Base-by-base conservation (phyloP, 2,888 invertebrate species). In the Aleiodes alternator region DNA sequence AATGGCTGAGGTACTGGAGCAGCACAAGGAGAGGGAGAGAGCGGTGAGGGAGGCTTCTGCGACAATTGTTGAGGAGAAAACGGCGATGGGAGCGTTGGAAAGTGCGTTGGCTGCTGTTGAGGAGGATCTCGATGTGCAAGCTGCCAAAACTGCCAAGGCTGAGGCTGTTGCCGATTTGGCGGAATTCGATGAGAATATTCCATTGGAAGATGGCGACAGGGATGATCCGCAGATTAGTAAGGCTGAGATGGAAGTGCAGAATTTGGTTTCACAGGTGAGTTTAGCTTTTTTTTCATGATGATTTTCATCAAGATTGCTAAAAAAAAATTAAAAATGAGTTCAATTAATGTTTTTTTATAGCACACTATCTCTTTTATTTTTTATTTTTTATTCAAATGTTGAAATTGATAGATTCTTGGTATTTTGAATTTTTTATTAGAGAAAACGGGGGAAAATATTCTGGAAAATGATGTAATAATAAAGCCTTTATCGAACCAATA, bases 171-270 rank as follows among this genome's bases (percentile, higher is more conserved):
- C 95, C 12, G 97, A 97, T 90, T 92, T 98, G 80, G 97, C 96
- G 0, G 98, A 98, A 91, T 98, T 98, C 91, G 98, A 98, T 91
- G 98, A 98, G 90, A 95, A 94, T 84, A 96, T 97, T 90, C 97
- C 98, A 61, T 92, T 97, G 81, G 96, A 96, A 75, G 96, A 95
- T 73, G 87, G 87, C 76, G 91, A 91, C 1, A 88, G 85, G 31
- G 91, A 91, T 51, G 91, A 90, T 23, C 84, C 91, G 0, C 94
- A 94, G 86, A 90, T 94, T 79, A 94, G 94, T 86, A 94, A 93
- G 87, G 95, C 94, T 1, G 95, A 95, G 87, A 91, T 92, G 82
- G 95, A 95, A 90, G 92, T 95, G 80, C 93, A 94, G 82, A 92
- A 93, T 85, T 90, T 95, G 71, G 92, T 94, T 66, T 93, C 94